Evolutionary conservation across 2,113 vertebrate species (phyloP), one percentile per base, ranked within the genome.

Genomic region (Sinocyclocheilus grahami): DNA sequence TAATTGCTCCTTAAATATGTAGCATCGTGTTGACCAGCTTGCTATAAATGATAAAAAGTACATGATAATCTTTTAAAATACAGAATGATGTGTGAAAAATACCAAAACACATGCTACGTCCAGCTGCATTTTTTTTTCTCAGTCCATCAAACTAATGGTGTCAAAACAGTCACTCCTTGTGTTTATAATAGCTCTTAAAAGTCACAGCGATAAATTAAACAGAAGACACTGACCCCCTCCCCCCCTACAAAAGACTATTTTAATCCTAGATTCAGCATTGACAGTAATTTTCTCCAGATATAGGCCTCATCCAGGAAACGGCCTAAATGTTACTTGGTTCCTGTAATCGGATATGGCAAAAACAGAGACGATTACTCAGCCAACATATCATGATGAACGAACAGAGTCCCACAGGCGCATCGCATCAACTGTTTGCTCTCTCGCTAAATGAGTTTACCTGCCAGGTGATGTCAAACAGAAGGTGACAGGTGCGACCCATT

Each of bases 391-490:
- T n/a, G 20, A 79, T 60, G 24, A 37, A 60, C 9, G 2, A 58
- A 55, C 55, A 60, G 53, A 77, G 33, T 30, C 24, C 53, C 51
- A 39, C 53, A 22, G 67, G 30, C 48, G 5, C 27, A 24, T 37
- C 30, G 3, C 27, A 53, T 85, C 53, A 20, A 65, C 53, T 27
- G 67, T 83, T 74, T 83, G 62, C 42, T 67, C 62, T 55, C 62
- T 55, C 4, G 48, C 46, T 62, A 39, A 84, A 84, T 84, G 82
- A 58, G 80, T 86, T 83, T 84, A 86, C 84, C 76, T 84, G 80
- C 6, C n/a, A 27, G 18, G 22, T 63, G 62, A 86, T 72, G 71
- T 86, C 75, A 88, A 63, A 74, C 81, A 55, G 71, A 27, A 33
- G 48, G 53, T 37, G 24, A 72, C 62, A 83, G 20, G 22, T 10